A percentile compares a stretch with the other conserved stretches of the same genome.
These are phyloP conservation scores for Rhorus exstirpatorius DNA, from an alignment of 2,888 invertebrate species.

Conservation along the genomic window DNA sequence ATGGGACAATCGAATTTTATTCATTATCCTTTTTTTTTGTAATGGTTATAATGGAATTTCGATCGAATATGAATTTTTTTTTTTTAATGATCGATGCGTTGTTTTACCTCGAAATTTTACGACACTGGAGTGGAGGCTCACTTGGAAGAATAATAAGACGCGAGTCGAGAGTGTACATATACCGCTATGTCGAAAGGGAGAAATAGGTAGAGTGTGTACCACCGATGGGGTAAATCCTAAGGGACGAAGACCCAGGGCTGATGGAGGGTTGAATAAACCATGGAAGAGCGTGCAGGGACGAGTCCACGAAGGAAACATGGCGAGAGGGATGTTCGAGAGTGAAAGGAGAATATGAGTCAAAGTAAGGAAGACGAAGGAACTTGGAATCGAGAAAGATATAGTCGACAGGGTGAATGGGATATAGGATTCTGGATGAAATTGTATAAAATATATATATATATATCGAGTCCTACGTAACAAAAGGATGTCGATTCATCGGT, in stretches of 20 bases:
- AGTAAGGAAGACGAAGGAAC: conserved; percentile 6
- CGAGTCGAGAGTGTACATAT: background rate
- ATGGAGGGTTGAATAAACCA: conserved; percentile 75
- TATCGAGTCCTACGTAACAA: background rate
- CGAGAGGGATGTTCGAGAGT: conserved; percentile 24
- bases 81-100: too few species aligned
- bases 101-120: too few species aligned
- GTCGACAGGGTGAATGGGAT: conserved; percentile 15
- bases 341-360: background rate
- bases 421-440: conserved; percentile 12
- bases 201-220: conserved; percentile 37
- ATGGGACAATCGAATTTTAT: too few species aligned
- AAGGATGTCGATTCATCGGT: background rate
- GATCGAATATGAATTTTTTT: too few species aligned
- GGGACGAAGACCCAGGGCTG: conserved; percentile 69
- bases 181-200: conserved; percentile 22
- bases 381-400: conserved; percentile 16
- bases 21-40: too few species aligned
- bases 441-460: background rate
- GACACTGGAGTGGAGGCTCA: too few species aligned
- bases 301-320: conserved; percentile 29
- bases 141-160: too few species aligned
- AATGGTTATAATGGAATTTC: too few species aligned
- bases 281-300: conserved; percentile 70
- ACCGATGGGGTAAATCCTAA: conserved; percentile 67